Evolutionary conservation across 2,797 vertebrate species (phyloP), one percentile per base, ranked within the genome.

Genomic region (Galaxias olidus): DNA sequence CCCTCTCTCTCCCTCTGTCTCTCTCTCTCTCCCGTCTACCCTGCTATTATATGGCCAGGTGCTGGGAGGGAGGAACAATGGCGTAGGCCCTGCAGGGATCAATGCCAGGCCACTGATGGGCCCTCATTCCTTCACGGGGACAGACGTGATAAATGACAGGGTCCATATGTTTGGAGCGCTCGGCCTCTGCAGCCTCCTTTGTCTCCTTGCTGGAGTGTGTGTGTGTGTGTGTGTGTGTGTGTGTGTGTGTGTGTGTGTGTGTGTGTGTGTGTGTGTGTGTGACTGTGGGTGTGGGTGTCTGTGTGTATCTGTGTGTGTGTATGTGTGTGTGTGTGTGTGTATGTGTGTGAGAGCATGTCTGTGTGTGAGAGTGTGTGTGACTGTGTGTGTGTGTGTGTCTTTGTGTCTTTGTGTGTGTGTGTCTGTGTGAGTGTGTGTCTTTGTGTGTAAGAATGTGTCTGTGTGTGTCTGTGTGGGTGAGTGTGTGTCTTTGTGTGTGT

Each of bases 81-180:
- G 94, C 88, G 61, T 79, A 82, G 77, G 88, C 87, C 90, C 89
- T 87, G 84, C 88, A 81, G 83, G 87, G 93, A 96, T 96, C 95
- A 94, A 96, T 97, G 95, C 91, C 89, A 94, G 93, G 93, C 94
- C 91, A 92, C 94, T 96, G 94, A 96, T 94, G 93, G 93, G 90
- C 91, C 92, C 94, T 95, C 94, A 93, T 94, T 96, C 95, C 92
- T 86, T 90, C 91, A 93, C 88, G 89, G 91, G 93, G 93, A 91
- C 30, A 30, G 93, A 94, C 90, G 89, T 96, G 95, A 98, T 96
- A 95, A 96, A 98, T 96, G 93, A 94, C 85, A 81, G 61, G 90
- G 91, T 84, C 93, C 93, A 92, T 93, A 92, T 47, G 70, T 92
- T 93, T 52, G 77, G 87, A 83, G 65, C 87, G 87, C 86, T 81